phyloP scores from a whole-genome alignment of 1,140 invertebrate species.

The Lepidurus apus region DNA sequence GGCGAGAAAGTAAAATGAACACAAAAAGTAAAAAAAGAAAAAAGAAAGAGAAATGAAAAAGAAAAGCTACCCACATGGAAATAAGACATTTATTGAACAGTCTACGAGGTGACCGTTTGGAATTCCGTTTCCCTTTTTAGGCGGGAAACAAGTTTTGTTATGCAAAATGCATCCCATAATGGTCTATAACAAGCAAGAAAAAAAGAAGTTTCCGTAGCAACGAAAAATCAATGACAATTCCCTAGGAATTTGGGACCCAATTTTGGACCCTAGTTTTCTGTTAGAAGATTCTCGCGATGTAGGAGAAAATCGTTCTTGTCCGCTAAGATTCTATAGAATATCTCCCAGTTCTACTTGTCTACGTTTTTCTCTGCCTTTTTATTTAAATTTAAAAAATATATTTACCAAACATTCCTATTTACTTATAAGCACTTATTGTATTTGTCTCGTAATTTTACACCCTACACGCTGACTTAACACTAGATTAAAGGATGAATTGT shows the following conservation, averaged over 20 bases:
- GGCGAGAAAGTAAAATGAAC: neutral
- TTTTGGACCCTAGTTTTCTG: neutral
- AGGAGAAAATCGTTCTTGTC: no score
- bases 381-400: no score
- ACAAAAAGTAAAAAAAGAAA: neutral
- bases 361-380: no score
- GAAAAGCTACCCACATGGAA: neutral
- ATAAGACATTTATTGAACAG: constrained; percentile 13
- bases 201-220: neutral
- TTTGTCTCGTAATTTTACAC: no score
- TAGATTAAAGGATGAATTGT: no score
- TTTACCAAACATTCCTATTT: no score
- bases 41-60: neutral
- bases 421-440: no score
- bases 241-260: neutral
- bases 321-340: no score
- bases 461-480: no score
- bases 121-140: neutral
- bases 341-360: no score
- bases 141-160: neutral
- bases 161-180: neutral
- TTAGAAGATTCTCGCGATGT: no score
- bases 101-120: neutral
- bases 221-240: neutral
- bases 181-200: neutral